Conservation (phyloP, 2,888 invertebrate species). For the Rhagonycha fulva region DNA sequence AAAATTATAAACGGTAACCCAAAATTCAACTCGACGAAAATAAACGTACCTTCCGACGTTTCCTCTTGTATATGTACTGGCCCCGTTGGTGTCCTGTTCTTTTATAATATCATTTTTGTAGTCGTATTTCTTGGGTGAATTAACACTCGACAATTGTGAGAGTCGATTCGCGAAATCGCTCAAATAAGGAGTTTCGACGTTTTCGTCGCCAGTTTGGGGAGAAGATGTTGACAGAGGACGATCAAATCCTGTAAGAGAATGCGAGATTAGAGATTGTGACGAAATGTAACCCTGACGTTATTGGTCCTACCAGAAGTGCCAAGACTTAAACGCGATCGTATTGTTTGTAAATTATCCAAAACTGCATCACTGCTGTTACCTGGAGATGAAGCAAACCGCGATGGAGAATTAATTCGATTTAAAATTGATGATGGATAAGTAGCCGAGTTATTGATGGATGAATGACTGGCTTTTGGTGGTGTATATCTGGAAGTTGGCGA, state of each 20-base stretch:
- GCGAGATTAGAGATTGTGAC: neutral
- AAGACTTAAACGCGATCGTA: slow-evolving; percentile 62
- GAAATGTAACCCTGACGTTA: neutral
- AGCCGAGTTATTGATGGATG: neutral
- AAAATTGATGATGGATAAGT: neutral
- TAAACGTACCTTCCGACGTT: slow-evolving; percentile 34
- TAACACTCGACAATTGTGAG: slow-evolving; percentile 48
- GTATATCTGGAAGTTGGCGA: neutral
- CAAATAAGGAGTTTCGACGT: slow-evolving; percentile 70
- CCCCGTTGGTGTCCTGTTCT: slow-evolving; percentile 52
- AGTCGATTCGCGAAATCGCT: slow-evolving; percentile 72
- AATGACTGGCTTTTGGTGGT: neutral
- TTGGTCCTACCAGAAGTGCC: slow-evolving; percentile 48
- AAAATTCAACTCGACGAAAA: neutral
- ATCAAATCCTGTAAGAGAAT: slow-evolving; percentile 39
- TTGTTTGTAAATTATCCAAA: slow-evolving; percentile 62
- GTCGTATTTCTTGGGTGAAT: slow-evolving; percentile 40
- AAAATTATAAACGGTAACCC: neutral
- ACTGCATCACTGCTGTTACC: slow-evolving; percentile 45
- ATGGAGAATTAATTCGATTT: slow-evolving; percentile 3
- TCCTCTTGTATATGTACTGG: slow-evolving; percentile 26
- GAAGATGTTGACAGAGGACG: slow-evolving; percentile 36
- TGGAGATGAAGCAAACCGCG: slow-evolving; percentile 43
- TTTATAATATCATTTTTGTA: slow-evolving; percentile 50
- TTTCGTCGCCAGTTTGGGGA: slow-evolving; percentile 32